A percentile compares a stretch with the other conserved stretches of the same genome.
Conservation (phyloP, 1,140 invertebrate genomes). For the Druon quercuslanigerum region DNA sequence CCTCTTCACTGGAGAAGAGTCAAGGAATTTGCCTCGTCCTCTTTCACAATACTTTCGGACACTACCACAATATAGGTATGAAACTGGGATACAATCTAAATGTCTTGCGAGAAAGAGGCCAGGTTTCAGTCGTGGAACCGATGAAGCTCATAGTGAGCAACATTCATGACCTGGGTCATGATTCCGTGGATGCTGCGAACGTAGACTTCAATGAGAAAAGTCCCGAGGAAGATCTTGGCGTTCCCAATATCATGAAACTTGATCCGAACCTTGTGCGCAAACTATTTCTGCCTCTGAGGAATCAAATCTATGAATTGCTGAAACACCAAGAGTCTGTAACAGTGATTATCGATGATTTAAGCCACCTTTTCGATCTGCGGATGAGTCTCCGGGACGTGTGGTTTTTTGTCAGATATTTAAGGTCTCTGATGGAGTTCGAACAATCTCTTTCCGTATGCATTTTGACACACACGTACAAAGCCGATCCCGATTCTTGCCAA, state of each 20-base stretch:
- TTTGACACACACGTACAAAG: constrained; percentile 74
- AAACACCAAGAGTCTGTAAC: constrained; percentile 60
- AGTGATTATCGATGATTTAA: constrained; percentile 83
- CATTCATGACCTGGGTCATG: constrained; percentile 64
- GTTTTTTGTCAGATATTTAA: constrained; percentile 75
- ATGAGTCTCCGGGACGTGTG: constrained; percentile 76
- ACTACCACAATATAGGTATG: constrained; percentile 83
- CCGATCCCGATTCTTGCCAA: constrained; percentile 70
- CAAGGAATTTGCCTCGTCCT: constrained; percentile 79
- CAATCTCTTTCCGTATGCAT: constrained; percentile 74
- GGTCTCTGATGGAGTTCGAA: constrained; percentile 66
- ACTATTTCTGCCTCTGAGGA: constrained; percentile 58
- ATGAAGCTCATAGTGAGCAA: constrained; percentile 74
- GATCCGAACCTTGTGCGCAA: constrained; percentile 67
- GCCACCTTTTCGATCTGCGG: constrained; percentile 81
- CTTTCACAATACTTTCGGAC: constrained; percentile 82
- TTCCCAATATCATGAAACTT: constrained; percentile 60
- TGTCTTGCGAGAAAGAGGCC: constrained; percentile 75
- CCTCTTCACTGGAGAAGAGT: constrained; percentile 77
- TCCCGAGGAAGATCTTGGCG: constrained; percentile 39
- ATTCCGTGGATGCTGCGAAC: constrained; percentile 57
- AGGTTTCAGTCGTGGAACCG: constrained; percentile 77
- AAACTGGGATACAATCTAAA: constrained; percentile 83
- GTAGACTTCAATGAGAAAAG: constrained; percentile 61
- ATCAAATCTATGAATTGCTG: constrained; percentile 58